Percentiles rank a stretch among this genome's conserved stretches.
Conservation (phyloP, 2,113 vertebrate species). For the Genyomyrus donnyi region DNA sequence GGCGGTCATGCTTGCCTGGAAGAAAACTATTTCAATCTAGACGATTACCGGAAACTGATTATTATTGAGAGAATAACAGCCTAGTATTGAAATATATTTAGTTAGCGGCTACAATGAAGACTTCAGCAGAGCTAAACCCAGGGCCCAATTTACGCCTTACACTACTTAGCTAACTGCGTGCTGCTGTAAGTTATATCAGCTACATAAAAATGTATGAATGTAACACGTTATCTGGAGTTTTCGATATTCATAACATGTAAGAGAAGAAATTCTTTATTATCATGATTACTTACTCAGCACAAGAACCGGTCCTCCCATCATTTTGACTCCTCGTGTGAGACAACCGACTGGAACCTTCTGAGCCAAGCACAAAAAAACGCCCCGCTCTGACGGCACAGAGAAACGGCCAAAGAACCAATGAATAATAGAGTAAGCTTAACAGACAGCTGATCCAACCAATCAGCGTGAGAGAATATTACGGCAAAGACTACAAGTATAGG, state of each 20-base stretch:
- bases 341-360: conserved; percentile 17
- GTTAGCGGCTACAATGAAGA: not conserved
- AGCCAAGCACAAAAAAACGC: not conserved
- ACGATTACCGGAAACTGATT: not conserved
- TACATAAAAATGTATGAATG: not conserved
- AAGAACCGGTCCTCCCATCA: conserved; percentile 69
- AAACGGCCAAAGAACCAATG: conserved; percentile 38
- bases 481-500: not conserved
- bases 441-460: conserved; percentile 34
- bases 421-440: conserved; percentile 6
- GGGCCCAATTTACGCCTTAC: not conserved
- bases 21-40: not conserved
- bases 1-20: not conserved
- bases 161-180: not conserved
- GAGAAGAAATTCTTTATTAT: not conserved
- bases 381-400: not conserved
- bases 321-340: conserved; percentile 34
- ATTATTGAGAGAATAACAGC: not conserved
- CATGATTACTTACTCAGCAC: conserved; percentile 64
- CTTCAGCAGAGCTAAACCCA: not conserved
- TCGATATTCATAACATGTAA: not conserved
- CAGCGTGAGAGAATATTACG: not conserved
- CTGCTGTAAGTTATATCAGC: no score
- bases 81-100: not conserved
- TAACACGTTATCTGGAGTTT: not conserved